Evolutionary conservation across 2,888 invertebrate genomes (phyloP), one percentile per base, ranked within the genome.

Genomic region (Drymonia ruficornis): DNA sequence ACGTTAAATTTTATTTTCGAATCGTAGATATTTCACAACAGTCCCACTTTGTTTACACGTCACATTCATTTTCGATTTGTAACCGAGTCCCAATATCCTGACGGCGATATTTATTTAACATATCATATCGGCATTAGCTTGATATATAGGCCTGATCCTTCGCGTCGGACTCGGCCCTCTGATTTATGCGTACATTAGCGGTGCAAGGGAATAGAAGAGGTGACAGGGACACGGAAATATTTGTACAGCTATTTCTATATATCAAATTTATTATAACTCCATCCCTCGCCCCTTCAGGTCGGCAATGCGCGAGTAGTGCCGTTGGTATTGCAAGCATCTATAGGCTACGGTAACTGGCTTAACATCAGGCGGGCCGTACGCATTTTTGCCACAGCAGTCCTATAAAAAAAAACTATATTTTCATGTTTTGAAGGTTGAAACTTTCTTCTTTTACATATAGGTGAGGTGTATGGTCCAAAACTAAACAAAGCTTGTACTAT

Each of bases 41-140:
- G 63, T 72, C 73, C 73, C 75, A 83, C 73, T 81, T 81, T 83
- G 76, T 81, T 84, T 81, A 77, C 80, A 63, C 74, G 80, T 83
- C 80, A 82, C 83, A 84, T 86, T 84, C 81, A 82, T 84, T 85
- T 81, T 84, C 78, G 80, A 86, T 84, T 81, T 65, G 60, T 50
- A 51, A 53, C 70, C 53, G 52, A 74, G 77, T 85, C 82, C 86
- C 88, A 88, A 90, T 90, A 88, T 89, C 90, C 87, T 86, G 80
- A 78, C 82, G 83, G 73, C 72, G 82, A 90, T 93, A 91, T 93
- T 93, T 93, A 92, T 93, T 92, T 89, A 91, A 90, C 90, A 90
- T 90, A 90, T 91, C 91, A 90, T 87, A 91, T 89, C 89, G 84
- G 84, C 83, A 88, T 91, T 91, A 91, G 89, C 82, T 76, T 92